Evolutionary conservation across 35 echinoderm and acorn worm species (phyloP).

Genomic region (Apostichopus californicus): DNA sequence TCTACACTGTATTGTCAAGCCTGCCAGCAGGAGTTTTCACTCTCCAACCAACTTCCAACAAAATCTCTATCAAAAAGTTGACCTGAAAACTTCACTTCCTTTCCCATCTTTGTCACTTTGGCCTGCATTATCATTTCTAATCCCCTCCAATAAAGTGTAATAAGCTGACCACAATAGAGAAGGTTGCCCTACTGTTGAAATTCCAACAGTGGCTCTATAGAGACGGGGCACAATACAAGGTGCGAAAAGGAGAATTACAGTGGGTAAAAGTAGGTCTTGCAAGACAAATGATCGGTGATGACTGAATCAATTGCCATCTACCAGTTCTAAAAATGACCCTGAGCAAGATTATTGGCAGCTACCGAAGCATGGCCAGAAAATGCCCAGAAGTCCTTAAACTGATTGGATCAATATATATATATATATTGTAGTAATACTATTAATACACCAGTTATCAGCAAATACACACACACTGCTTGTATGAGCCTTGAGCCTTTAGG

Average conservation of each 20-base stretch:
- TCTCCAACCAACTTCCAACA: no score
- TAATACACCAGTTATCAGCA: no score
- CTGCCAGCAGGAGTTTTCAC: no score
- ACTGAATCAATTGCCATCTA: slow-evolving; percentile 23
- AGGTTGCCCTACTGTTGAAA: not conserved
- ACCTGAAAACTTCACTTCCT: slow-evolving; percentile 20
- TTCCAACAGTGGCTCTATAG: not conserved
- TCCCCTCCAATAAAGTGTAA: slow-evolving; percentile 19
- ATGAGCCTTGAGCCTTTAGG: no score
- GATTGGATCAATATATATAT: no score
- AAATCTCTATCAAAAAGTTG: not conserved
- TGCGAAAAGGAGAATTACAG: not conserved
- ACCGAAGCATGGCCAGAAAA: not conserved
- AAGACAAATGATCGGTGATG: not conserved
- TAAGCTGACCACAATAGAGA: slow-evolving; percentile 2
- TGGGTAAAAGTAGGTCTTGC: slow-evolving; percentile 25
- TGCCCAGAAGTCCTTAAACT: no score
- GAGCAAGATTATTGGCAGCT: not conserved
- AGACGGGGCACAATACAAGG: not conserved
- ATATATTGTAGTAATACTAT: no score
- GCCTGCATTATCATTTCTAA: not conserved
- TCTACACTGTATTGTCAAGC: no score
- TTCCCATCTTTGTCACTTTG: not conserved
- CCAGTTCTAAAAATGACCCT: not conserved
- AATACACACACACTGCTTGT: no score